Conservation (phyloP, 2,113 vertebrate genomes). For the Tricholaema leucomelas region DNA sequence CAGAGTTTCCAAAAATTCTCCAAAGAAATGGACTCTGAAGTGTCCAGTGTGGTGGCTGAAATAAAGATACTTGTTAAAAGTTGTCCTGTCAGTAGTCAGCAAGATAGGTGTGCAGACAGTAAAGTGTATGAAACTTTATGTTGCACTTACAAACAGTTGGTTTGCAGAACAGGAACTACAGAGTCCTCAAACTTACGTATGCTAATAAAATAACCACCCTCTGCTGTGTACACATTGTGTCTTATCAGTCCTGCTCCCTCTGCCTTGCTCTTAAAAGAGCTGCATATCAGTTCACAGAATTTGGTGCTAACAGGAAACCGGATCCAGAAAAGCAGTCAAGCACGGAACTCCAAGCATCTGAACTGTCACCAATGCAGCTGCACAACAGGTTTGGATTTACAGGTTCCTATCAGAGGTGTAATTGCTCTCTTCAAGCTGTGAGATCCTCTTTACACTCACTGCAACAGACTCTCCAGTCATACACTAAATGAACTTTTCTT, state of each 20-base stretch:
- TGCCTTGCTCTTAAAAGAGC: background rate
- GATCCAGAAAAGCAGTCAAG: background rate
- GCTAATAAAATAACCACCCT: background rate
- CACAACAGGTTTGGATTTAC: background rate
- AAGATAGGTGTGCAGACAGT: background rate
- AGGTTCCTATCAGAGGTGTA: background rate
- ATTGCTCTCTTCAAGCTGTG: accelerated
- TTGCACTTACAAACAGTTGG: background rate
- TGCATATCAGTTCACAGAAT: background rate
- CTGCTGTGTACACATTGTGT: background rate
- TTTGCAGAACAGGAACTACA: background rate
- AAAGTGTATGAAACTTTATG: background rate
- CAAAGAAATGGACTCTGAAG: background rate
- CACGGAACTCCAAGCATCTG: background rate
- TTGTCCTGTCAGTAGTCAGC: background rate
- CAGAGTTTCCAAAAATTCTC: background rate
- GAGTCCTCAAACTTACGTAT: accelerated
- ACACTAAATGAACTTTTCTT: background rate
- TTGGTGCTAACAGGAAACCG: background rate
- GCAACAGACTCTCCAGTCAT: background rate
- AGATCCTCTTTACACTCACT: background rate
- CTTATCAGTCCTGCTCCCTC: background rate
- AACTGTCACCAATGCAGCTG: background rate
- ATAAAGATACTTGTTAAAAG: background rate
- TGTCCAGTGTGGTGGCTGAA: background rate